Conservation (phyloP, 2,888 invertebrate species). For the Hemithea aestivaria region DNA sequence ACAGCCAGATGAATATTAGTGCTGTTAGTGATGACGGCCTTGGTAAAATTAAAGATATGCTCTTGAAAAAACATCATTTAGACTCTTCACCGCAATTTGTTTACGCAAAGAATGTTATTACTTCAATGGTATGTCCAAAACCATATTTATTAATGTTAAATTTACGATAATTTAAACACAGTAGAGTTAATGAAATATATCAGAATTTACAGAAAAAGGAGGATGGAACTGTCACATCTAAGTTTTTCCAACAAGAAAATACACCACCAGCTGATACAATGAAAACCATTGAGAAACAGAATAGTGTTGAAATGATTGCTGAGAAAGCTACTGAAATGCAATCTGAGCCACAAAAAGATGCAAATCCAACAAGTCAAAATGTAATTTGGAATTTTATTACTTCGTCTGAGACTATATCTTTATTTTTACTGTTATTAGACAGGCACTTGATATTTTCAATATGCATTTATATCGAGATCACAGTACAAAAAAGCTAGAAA, state of each 20-base stretch:
- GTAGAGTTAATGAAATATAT: no score
- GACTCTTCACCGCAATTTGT: conserved; percentile 62
- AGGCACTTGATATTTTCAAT: no score
- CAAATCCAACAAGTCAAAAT: conserved; percentile 33
- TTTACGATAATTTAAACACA: no score
- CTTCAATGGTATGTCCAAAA: conserved; percentile 33
- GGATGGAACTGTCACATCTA: conserved; percentile 46
- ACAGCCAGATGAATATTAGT: conserved; percentile 41
- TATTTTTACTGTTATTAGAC: no score
- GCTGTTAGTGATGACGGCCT: conserved; percentile 45
- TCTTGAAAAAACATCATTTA: conserved; percentile 56
- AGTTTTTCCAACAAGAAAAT: conserved; percentile 48
- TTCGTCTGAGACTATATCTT: neutral
- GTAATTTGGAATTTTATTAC: conserved; percentile 15
- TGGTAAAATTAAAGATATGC: conserved; percentile 50
- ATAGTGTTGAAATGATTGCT: conserved; percentile 16
- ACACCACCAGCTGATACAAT: conserved; percentile 14
- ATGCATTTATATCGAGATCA: no score
- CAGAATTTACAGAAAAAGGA: conserved; percentile 39
- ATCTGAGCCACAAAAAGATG: neutral
- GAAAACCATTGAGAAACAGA: conserved; percentile 1
- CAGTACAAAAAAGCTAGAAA: no score
- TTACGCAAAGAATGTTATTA: conserved; percentile 47
- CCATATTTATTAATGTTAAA: no score
- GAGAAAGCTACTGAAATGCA: conserved; percentile 20